Evolutionary conservation across 2,888 invertebrate genomes (phyloP).

Genomic region (Panopea generosa): DNA sequence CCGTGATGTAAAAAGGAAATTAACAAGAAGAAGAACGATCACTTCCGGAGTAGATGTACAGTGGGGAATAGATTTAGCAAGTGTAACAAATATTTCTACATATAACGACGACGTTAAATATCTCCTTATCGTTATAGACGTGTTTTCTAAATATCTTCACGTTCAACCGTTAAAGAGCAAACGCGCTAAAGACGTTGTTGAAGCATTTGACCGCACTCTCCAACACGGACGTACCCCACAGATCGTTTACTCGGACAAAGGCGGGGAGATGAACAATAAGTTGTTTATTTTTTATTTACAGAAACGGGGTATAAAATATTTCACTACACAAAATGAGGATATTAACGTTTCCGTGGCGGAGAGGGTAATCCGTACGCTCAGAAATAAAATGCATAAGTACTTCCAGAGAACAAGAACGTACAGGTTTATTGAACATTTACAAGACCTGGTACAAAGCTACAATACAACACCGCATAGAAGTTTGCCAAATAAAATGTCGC

Average conservation of each 20-base stretch:
- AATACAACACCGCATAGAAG: slow-evolving; percentile 13
- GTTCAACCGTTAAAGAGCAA: slow-evolving; percentile 17
- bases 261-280: slow-evolving; percentile 14
- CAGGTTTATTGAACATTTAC: no score
- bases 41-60: slow-evolving; percentile 13
- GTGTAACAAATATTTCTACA: slow-evolving; percentile 6
- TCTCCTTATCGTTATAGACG: slow-evolving; percentile 11
- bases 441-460: slow-evolving; percentile 5
- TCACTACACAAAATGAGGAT: slow-evolving; percentile 16
- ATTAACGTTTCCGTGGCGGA: not conserved
- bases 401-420: no score
- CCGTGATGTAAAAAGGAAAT: slow-evolving; percentile 5
- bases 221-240: not conserved
- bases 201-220: slow-evolving; percentile 1
- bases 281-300: slow-evolving; percentile 4
- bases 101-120: slow-evolving; percentile 19
- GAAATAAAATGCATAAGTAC: slow-evolving; percentile 23
- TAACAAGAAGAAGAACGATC: slow-evolving; percentile 9
- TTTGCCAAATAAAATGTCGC: no score
- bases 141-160: slow-evolving; percentile 23
- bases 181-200: slow-evolving; percentile 16
- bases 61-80: slow-evolving; percentile 22
- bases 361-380: slow-evolving; percentile 7
- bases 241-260: slow-evolving; percentile 15
- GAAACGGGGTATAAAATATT: slow-evolving; percentile 9